A percentile compares a stretch with the other conserved stretches of the same genome.
Evolutionary conservation across 1,140 invertebrate genomes (phyloP).

Genomic region (Trichomalopsis sarcophagae): DNA sequence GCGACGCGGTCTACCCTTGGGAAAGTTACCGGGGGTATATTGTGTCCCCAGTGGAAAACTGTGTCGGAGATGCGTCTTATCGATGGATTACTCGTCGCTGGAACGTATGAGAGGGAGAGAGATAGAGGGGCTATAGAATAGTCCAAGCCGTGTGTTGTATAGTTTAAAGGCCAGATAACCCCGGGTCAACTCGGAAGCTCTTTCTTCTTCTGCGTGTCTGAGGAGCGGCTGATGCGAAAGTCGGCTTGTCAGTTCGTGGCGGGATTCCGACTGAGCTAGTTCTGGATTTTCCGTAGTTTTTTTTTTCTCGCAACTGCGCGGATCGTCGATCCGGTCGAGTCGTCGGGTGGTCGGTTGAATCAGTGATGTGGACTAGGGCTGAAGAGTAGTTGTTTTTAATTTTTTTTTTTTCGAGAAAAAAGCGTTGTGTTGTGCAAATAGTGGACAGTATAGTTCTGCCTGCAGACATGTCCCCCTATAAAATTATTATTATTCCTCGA

Average conservation of each 20-base stretch:
- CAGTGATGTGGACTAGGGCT: not conserved
- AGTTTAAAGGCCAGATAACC: slow-evolving; percentile 31
- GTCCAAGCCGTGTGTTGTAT: not conserved
- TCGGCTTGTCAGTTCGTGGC: slow-evolving; percentile 58
- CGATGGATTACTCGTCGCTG: not conserved
- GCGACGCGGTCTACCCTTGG: too few species aligned
- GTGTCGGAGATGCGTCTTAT: not conserved
- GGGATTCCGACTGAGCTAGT: slow-evolving; percentile 59
- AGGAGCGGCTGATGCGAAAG: slow-evolving; percentile 50
- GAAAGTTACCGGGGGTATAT: not conserved
- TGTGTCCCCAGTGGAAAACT: not conserved
- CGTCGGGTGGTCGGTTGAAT: not conserved
- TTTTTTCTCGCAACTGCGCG: not conserved
- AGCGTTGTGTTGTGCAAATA: not conserved
- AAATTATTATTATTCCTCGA: slow-evolving; percentile 60
- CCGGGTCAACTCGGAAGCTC: not conserved
- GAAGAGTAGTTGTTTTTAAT: not conserved
- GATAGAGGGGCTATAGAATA: not conserved
- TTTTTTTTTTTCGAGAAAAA: not conserved
- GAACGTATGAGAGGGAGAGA: not conserved
- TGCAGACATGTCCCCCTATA: slow-evolving; percentile 58
- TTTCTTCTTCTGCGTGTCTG: not conserved
- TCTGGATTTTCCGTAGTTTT: not conserved
- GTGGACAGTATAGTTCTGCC: not conserved
- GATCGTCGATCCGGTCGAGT: not conserved